Evolutionary conservation across 2,797 vertebrate genomes (phyloP), one percentile per base, ranked within the genome.

Genomic region (Sebastes minor): DNA sequence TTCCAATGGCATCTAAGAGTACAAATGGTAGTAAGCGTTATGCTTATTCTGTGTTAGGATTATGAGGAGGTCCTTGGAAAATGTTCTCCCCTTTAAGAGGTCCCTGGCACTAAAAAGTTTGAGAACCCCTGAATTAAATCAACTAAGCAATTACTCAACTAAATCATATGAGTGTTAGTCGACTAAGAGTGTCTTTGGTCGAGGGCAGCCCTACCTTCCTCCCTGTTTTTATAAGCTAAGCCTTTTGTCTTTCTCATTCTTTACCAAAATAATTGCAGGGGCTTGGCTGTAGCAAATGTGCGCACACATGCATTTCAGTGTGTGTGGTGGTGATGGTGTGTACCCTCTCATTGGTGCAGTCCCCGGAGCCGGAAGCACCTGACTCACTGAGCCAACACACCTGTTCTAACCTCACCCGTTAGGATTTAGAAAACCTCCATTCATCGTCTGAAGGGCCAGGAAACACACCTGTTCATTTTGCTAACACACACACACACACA

Each of bases 341-440:
- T 9, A 69, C 55, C 62, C 74, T 81, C 23, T 82, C 68, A 66
- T 76, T 71, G 72, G 64, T 33, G 33, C 66, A 52, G 76, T 6
- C 57, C 28, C 61, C 9, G 18, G 63, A 84, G 76, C 62, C 62
- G 7, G 62, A 64, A 2, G 72, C 74, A 30, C 74, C 63, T 89
- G 84, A 88, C 68, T 86, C 80, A 84, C 80, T 91, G 82, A 56
- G 60, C 81, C 73, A 91, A 83, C 80, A 85, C 89, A 92, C 85
- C 87, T 91, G 89, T 22, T 25, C 78, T 74, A 63, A 46, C 76
- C 62, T 65, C 14, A 2, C 74, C 66, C 78, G 71, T 71, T 38
- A 12, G 79, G 80, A 86, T 89, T 85, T 78, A 64, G 68, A 64
- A 69, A 88, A 59, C 6, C 23, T 61, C 18, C 25, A 55, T 78